Evolutionary conservation across 2,113 vertebrate species (phyloP).

Genomic region (Pitta sordida): DNA sequence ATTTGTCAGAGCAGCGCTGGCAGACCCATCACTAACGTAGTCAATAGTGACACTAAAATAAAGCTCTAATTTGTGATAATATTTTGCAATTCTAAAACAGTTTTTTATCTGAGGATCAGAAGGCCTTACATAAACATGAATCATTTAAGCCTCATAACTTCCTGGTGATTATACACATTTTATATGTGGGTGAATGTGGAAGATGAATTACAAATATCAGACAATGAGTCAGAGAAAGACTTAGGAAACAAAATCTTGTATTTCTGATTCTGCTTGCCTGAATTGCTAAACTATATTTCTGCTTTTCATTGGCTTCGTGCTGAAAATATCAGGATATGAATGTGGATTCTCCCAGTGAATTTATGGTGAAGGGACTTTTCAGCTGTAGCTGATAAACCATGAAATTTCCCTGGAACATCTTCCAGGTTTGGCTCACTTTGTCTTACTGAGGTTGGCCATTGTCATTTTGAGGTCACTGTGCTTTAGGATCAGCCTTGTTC

Average conservation of each 20-base stretch:
- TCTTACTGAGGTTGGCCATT: conserved; percentile 67
- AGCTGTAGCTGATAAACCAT: neutral
- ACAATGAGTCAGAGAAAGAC: conserved; percentile 38
- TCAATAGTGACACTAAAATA: conserved; percentile 37
- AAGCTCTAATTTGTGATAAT: conserved; percentile 52
- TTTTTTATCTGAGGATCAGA: conserved; percentile 41
- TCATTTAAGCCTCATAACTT: conserved; percentile 44
- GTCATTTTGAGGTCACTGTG: conserved; percentile 72
- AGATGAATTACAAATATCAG: conserved; percentile 58
- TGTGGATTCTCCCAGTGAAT: neutral
- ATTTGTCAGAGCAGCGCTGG: conserved; percentile 24
- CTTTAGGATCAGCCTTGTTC: conserved; percentile 69
- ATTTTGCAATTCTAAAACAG: conserved; percentile 36
- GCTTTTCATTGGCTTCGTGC: neutral
- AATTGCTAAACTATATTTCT: neutral
- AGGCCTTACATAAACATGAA: conserved; percentile 55
- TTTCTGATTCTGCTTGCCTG: neutral
- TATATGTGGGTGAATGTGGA: conserved; percentile 30
- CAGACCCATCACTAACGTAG: neutral
- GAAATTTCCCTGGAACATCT: conserved; percentile 68
- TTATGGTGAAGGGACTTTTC: neutral
- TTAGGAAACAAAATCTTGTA: neutral
- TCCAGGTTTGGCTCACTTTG: conserved; percentile 69
- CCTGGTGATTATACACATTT: neutral
- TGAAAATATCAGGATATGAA: neutral